Base-by-base conservation (phyloP, 2,888 invertebrate genomes). In the Poecilus cupreus region DNA sequence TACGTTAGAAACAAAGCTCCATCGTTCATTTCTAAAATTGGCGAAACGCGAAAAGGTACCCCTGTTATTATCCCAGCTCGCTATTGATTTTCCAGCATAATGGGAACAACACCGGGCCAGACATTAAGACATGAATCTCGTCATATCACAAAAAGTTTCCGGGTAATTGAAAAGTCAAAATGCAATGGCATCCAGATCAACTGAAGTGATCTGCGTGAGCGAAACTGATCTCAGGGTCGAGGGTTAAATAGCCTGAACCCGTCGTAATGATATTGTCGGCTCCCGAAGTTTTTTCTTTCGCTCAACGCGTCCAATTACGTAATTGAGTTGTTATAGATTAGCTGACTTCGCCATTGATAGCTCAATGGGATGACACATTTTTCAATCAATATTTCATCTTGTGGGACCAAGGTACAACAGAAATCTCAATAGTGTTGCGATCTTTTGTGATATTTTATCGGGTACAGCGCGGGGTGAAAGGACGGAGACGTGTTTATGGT, bases 401-500 rank as follows among this genome's bases (percentile, higher is more conserved):
- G 46, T 46, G 13, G 3, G 13, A 46, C n/a, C n/a, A n/a, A 3
- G 4, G 46, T 46, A 46, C 46, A 46, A 46, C 46, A 46, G 46
- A 46, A 46, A 46, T 46, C 46, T 46, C 46, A 46, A 46, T 46
- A 26, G 46, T 46, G 10, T 2, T 6, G 32, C 32, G 8, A 46
- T 46, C n/a, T 46, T 46, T 46, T 46, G 46, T 32, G 32, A 32
- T 32, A 32, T 32, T 74, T 74, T 75, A 75, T 75, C 75, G 75
- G 24, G 10, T 70, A 39, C 70, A 70, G 16, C n/a, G 16, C 13
- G 18, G 70, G 37, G 70, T 68, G 68, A 68, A 68, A 68, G 68
- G 37, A 13, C 51, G 20, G 37, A 6, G 51, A 75, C 49, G 75
- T 75, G 75, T 75, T 75, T 75, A 75, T 75, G 75, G 75, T 75